Conservation (phyloP, 2,888 invertebrate species). For the Timema podura region DNA sequence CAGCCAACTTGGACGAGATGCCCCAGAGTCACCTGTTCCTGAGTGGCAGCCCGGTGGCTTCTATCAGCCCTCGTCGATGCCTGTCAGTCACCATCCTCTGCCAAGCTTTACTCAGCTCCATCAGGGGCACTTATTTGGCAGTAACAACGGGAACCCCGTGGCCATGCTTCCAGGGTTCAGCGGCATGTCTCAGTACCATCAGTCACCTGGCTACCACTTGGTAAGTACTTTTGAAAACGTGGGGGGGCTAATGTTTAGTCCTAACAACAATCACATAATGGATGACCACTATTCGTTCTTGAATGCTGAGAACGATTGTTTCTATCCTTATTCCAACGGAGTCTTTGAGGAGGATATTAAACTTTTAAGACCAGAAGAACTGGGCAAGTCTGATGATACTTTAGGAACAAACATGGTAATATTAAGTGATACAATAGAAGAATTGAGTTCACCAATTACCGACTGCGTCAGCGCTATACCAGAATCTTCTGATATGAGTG, state of each 20-base stretch:
- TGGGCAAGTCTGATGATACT: constrained; percentile 1
- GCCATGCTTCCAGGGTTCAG: constrained; percentile 15
- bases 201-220: constrained; percentile 15
- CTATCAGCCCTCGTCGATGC: background rate
- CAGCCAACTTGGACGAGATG: constrained; percentile 14
- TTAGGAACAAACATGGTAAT: no score
- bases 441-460: no score
- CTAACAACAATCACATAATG: constrained; percentile 28
- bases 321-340: no score
- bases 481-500: background rate
- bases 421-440: no score
- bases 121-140: constrained; percentile 11
- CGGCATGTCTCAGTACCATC: constrained; percentile 14
- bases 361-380: background rate
- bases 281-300: constrained; percentile 22
- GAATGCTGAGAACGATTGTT: constrained; percentile 3
- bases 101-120: constrained; percentile 65
- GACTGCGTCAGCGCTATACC: background rate
- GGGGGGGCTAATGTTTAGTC: constrained; percentile 62
- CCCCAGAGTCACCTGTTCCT: constrained; percentile 15
- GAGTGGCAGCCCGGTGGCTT: constrained; percentile 9
- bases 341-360: no score
- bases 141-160: constrained; percentile 15
- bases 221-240: constrained; percentile 55
- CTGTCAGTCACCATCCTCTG: constrained; percentile 45